phyloP scores from a whole-genome alignment of 1,140 invertebrate species.

The Wiebesia pumilae region DNA sequence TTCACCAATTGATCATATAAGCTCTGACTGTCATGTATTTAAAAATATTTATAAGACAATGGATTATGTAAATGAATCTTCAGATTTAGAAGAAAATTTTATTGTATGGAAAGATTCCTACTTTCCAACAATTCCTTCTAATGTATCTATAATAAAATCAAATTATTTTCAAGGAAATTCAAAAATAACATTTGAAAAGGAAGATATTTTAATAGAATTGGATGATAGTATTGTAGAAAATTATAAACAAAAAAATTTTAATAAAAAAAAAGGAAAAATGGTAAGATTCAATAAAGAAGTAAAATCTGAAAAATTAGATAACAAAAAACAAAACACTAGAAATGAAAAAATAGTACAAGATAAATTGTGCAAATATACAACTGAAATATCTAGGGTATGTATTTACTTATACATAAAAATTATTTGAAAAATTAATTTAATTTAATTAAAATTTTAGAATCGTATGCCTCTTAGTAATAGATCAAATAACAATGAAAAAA shows the following conservation, averaged over 20 bases:
- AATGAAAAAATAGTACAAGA: neutral
- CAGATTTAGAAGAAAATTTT: neutral
- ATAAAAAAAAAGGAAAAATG: neutral
- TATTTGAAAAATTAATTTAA: neutral
- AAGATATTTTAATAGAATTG: neutral
- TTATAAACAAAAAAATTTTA: neutral
- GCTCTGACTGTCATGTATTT: neutral
- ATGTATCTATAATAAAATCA: neutral
- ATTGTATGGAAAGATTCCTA: neutral
- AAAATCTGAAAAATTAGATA: neutral
- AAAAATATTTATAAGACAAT: neutral
- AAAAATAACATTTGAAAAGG: neutral
- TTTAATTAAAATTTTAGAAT: neutral
- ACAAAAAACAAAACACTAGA: neutral
- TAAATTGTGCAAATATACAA: neutral
- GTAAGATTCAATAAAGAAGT: neutral
- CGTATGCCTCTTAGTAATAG: neutral
- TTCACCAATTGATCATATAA: neutral
- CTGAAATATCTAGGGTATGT: neutral
- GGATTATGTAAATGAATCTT: neutral
- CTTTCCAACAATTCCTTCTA: neutral
- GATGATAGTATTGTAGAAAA: neutral
- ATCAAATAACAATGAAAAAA: neutral
- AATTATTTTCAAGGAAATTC: neutral
- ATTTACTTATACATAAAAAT: neutral